phyloP scores from a whole-genome alignment of 2,888 invertebrate species.

The Opisthograptis luteolata region DNA sequence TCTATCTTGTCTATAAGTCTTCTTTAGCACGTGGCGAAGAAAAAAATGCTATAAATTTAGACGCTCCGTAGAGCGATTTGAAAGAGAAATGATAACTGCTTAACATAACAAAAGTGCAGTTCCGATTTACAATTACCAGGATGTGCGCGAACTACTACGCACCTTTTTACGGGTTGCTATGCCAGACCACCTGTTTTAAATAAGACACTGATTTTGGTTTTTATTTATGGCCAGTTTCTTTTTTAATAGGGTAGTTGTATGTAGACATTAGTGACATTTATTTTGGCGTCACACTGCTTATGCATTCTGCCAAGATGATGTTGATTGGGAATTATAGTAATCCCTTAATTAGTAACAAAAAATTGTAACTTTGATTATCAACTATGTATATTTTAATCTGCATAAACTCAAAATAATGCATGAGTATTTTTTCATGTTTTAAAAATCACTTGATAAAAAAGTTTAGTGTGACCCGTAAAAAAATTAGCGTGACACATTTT shows the following conservation, averaged over 20 bases:
- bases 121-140: constrained; percentile 65
- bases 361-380: no score
- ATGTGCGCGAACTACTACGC: constrained; percentile 56
- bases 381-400: no score
- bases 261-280: background rate
- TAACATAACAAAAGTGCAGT: constrained; percentile 76
- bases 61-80: constrained; percentile 56
- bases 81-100: constrained; percentile 73
- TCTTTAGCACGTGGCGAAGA: constrained; percentile 54
- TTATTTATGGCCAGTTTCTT: constrained; percentile 6
- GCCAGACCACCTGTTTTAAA: constrained; percentile 72
- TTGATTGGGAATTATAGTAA: no score
- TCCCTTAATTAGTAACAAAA: no score
- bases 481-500: background rate
- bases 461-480: background rate
- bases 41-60: constrained; percentile 72
- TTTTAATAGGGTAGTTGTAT: no score
- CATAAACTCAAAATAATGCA: no score
- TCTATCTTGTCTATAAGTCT: constrained; percentile 75
- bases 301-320: background rate
- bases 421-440: no score
- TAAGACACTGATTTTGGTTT: constrained; percentile 23
- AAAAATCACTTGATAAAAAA: no score
- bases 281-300: background rate
- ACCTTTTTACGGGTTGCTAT: constrained; percentile 59